Percentiles rank a stretch among this genome's conserved stretches.
Conservation (phyloP, 2,113 vertebrate species). For the Tretioscincus oriximinensis region DNA sequence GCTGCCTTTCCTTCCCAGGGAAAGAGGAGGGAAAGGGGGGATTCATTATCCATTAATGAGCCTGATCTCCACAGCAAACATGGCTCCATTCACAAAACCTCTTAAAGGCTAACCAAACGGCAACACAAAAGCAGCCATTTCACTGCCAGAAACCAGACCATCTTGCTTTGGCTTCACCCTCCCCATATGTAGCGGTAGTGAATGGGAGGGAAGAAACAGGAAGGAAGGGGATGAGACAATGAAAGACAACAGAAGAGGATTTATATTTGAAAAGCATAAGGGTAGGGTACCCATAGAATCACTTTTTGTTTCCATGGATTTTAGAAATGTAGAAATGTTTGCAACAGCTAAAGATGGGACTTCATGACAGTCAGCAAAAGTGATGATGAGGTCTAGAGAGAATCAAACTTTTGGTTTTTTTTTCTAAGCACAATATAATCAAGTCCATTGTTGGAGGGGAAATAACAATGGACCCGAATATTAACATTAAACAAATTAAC, state of each 20-base stretch:
- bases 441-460: no score
- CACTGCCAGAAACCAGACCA: constrained; percentile 39
- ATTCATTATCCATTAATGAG: constrained; percentile 54
- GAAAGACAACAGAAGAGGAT: neutral
- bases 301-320: no score
- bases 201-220: neutral
- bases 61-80: constrained; percentile 36
- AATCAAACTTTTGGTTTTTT: neutral
- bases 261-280: neutral
- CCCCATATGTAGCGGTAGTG: neutral
- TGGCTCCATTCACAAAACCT: constrained; percentile 29
- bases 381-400: no score
- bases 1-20: constrained; percentile 11
- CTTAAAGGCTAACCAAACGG: constrained; percentile 39
- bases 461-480: no score
- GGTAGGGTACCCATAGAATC: neutral
- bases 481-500: neutral
- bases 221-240: neutral
- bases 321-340: neutral
- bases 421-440: no score
- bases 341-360: neutral
- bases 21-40: neutral
- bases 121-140: constrained; percentile 69
- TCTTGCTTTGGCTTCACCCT: constrained; percentile 31
- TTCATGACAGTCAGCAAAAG: neutral